Conservation (phyloP, 1,140 invertebrate species). For the Xylocopa sonorina region DNA sequence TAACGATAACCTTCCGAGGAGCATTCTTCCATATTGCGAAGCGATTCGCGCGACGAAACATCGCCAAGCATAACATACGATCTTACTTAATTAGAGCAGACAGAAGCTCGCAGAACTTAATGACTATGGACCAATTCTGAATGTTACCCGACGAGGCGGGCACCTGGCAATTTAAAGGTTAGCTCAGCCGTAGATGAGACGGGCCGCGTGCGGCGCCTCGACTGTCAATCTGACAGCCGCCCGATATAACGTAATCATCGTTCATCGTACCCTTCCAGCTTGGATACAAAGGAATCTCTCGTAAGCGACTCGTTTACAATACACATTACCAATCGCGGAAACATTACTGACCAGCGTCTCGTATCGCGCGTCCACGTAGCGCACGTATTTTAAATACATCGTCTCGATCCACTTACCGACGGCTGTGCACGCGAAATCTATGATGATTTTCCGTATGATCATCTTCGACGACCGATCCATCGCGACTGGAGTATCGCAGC, state of each 20-base stretch:
- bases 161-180: slow-evolving; percentile 61
- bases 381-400: too few species aligned
- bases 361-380: background rate
- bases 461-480: slow-evolving; percentile 73
- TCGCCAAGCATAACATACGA: background rate
- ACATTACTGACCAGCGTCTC: background rate
- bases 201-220: slow-evolving; percentile 47
- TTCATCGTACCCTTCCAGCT: slow-evolving; percentile 40
- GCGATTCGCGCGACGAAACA: too few species aligned
- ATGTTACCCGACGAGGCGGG: background rate
- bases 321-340: background rate
- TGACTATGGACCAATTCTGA: background rate
- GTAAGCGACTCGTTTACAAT: background rate
- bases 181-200: slow-evolving; percentile 48
- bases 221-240: slow-evolving; percentile 58
- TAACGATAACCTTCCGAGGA: slow-evolving; percentile 13
- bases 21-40: too few species aligned
- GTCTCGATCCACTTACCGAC: slow-evolving; percentile 61
- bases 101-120: background rate
- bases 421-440: slow-evolving; percentile 70
- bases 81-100: background rate
- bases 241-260: slow-evolving; percentile 45
- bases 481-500: slow-evolving; percentile 4
- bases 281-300: slow-evolving; percentile 40
- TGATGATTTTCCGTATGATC: slow-evolving; percentile 68